Conservation (phyloP, 2,113 vertebrate genomes). For the Neogobius melanostomus region DNA sequence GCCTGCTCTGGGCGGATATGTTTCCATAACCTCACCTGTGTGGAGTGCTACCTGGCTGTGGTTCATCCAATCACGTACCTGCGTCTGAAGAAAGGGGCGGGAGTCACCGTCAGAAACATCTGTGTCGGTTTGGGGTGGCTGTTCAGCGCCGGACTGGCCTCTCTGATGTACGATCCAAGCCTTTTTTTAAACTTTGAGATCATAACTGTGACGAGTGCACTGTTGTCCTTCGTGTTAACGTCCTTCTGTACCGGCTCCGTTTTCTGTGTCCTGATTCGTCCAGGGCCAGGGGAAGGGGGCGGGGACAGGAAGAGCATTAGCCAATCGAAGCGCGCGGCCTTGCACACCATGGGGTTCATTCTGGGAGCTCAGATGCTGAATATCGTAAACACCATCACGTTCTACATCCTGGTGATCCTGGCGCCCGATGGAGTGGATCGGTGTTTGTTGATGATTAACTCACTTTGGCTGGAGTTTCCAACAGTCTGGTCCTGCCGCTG, state of each 20-base stretch:
- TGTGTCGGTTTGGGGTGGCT: not conserved
- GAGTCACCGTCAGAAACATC: not conserved
- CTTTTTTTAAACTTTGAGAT: no score
- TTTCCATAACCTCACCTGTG: not conserved
- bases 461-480: not conserved
- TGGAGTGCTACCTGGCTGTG: conserved; percentile 1
- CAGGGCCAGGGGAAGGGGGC: not conserved
- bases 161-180: not conserved
- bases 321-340: not conserved
- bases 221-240: not conserved
- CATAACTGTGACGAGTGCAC: no score
- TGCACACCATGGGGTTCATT: not conserved
- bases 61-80: conserved; percentile 1
- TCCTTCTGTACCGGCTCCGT: not conserved
- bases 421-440: not conserved
- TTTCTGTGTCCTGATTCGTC: not conserved
- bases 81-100: not conserved
- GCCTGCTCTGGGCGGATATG: not conserved
- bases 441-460: not conserved
- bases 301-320: not conserved
- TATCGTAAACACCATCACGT: not conserved
- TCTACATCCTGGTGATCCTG: not conserved
- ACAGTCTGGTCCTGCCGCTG: not conserved
- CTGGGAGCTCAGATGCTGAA: not conserved
- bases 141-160: not conserved